Evolutionary conservation across 2,888 invertebrate genomes (phyloP), one percentile per base, ranked within the genome.

Genomic region (Biston stratarius): DNA sequence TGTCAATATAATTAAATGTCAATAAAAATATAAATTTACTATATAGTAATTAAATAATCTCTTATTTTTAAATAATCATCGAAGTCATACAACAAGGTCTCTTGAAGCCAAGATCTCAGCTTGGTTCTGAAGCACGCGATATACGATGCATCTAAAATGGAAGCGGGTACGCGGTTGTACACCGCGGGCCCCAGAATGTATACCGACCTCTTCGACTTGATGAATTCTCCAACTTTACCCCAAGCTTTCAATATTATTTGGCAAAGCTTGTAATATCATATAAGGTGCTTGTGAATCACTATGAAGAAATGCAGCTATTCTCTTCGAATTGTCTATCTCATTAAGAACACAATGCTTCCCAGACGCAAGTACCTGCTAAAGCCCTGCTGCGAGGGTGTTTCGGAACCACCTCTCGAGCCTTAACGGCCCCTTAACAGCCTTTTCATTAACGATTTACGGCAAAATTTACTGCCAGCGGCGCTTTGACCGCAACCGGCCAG

Each of bases 371-470:
- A 75, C 77, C 77, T 75, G 80, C 62, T 72, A 71, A 69, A 74
- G 58, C 74, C 84, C 83, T 75, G 84, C 85, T 74, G 85, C 34
- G 82, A 76, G 74, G 80, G 71, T 74, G 71, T 68, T 68, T 67
- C 59, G 42, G 63, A 53, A 11, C 38, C 70, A 69, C 70, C 60
- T 69, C 53, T 49, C 74, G 65, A 73, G 73, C 76, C 77, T 76
- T 79, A 80, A 80, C 73, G 73, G 83, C 73, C 85, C 74, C 77
- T 76, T 79, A 80, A 80, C 72, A 72, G 83, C 73, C 85, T 85
- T 83, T 89, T 86, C 85, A 86, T 90, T 88, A 87, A 80, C 71
- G 77, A 85, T 88, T 89, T 87, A 88, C 80, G 83, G 74, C 57
- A 74, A n/a, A 78, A 86, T 88, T 89, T 86, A 88, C 80, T 83